Percentiles rank a stretch among this genome's conserved stretches.
phyloP scores from a whole-genome alignment of 2,888 invertebrate species.

The Hirtodrosophila histrioides region DNA sequence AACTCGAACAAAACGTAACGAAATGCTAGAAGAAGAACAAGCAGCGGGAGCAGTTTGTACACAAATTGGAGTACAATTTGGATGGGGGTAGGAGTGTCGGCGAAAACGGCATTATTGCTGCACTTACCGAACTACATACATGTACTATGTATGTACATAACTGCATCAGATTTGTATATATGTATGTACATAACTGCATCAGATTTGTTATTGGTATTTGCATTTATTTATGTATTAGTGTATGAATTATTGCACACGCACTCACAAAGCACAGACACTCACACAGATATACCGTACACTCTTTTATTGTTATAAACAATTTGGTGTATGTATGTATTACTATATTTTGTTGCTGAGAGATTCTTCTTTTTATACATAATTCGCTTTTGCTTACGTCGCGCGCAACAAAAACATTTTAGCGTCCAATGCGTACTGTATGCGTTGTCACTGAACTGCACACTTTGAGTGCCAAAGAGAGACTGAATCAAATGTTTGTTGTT shows the following conservation, averaged over 20 bases:
- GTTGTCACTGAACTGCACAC: constrained; percentile 55
- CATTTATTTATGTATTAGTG: constrained; percentile 9
- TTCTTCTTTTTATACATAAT: constrained; percentile 23
- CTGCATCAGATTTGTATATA: constrained; percentile 17
- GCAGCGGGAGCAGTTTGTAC: constrained; percentile 9
- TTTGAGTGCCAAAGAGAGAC: constrained; percentile 61
- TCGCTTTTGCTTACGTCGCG: constrained; percentile 53
- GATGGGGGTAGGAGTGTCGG: background rate
- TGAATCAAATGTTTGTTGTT: constrained; percentile 31
- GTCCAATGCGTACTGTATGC: constrained; percentile 14
- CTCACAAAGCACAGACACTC: constrained; percentile 34
- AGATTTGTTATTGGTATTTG: constrained; percentile 30
- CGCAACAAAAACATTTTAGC: constrained; percentile 46
- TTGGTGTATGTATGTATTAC: constrained; percentile 35
- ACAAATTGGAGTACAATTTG: background rate
- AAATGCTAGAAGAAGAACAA: constrained; percentile 5
- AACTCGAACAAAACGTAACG: constrained; percentile 32
- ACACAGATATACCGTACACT: constrained; percentile 26
- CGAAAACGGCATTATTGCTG: constrained; percentile 19
- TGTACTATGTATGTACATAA: background rate
- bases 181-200: constrained; percentile 9
- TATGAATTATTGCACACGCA: constrained; percentile 38
- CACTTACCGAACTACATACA: constrained; percentile 41
- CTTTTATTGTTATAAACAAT: constrained; percentile 44
- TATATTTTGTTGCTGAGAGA: constrained; percentile 34